Conservation (phyloP, 2,797 vertebrate species). For the Lithobates pipiens region DNA sequence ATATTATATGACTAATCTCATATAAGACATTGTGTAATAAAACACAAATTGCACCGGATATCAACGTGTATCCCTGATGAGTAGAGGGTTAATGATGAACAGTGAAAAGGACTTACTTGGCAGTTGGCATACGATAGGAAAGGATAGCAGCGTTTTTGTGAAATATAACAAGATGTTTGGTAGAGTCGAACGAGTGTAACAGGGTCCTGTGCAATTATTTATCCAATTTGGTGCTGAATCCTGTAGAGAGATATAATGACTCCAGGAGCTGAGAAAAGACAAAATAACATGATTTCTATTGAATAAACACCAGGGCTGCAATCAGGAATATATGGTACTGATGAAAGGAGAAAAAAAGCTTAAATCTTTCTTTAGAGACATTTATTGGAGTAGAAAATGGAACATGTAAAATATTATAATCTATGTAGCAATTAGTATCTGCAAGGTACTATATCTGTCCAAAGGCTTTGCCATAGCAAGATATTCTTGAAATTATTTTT, state of each 20-base stretch:
- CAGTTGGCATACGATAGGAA: constrained; percentile 5
- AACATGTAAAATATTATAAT: neutral
- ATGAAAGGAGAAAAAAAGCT: constrained; percentile 45
- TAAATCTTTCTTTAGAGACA: constrained; percentile 40
- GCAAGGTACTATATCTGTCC: neutral
- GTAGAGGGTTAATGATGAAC: constrained; percentile 39
- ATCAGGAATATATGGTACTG: constrained; percentile 46
- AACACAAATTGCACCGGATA: neutral
- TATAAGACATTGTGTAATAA: neutral
- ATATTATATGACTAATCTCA: neutral
- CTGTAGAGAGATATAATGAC: constrained; percentile 60
- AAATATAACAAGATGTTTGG: constrained; percentile 44
- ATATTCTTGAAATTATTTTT: no score
- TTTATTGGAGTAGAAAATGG: constrained; percentile 14
- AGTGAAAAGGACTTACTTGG: constrained; percentile 20
- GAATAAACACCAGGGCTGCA: constrained; percentile 57
- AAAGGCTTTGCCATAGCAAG: neutral
- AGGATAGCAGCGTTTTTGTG: constrained; percentile 18
- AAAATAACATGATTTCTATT: constrained; percentile 61
- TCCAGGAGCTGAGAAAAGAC: constrained; percentile 49
- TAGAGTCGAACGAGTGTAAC: constrained; percentile 36
- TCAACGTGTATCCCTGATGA: neutral
- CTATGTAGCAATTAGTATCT: constrained; percentile 4
- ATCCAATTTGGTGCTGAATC: constrained; percentile 60
- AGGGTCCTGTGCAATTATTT: constrained; percentile 57